Percentiles rank a stretch among this genome's conserved stretches.
phyloP scores from a whole-genome alignment of 2,888 invertebrate species.

The Cephus rjabovi region DNA sequence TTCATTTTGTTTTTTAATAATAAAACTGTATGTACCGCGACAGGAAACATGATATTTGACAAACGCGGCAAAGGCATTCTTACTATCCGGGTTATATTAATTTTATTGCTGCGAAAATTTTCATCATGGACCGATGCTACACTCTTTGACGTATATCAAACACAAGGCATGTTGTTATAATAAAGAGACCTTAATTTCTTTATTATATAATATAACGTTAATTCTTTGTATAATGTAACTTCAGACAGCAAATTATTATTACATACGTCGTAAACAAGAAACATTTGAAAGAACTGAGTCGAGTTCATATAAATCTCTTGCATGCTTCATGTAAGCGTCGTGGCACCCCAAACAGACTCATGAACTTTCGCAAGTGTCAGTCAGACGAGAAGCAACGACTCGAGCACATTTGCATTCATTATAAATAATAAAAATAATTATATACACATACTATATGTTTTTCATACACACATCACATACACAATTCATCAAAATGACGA shows the following conservation, averaged over 20 bases:
- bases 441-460: not conserved
- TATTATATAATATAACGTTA: not conserved
- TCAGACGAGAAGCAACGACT: not conserved
- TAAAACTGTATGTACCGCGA: too few species aligned
- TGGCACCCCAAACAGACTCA: not conserved
- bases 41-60: not conserved
- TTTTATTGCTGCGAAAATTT: not conserved
- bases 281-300: not conserved
- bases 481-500: not conserved
- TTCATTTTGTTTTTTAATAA: not conserved
- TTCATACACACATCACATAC: not conserved
- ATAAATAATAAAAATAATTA: not conserved
- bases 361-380: not conserved
- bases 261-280: not conserved
- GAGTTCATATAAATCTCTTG: not conserved
- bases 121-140: too few species aligned
- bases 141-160: not conserved
- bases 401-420: not conserved
- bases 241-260: not conserved
- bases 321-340: not conserved
- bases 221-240: not conserved
- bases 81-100: not conserved
- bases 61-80: not conserved
- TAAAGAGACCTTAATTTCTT: not conserved
- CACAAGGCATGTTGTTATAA: not conserved